These are phyloP conservation scores for Drosophila cracens DNA, from an alignment of 2,888 invertebrate genomes.

Conservation along the genomic window DNA sequence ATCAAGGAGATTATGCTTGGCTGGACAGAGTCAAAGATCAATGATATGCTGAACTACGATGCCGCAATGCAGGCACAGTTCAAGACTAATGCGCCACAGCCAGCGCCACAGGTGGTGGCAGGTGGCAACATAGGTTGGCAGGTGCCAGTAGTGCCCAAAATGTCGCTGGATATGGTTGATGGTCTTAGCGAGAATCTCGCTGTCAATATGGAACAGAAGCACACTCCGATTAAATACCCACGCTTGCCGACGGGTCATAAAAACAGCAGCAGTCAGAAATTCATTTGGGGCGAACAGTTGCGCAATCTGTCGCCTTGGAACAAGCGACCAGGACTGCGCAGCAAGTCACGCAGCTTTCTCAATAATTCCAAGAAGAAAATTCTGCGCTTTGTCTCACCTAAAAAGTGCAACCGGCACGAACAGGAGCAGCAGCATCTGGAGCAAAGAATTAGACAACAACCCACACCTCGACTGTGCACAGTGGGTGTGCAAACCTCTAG, in stretches of 20 bases:
- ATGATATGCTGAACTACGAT: conserved; percentile 81
- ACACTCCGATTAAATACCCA: conserved; percentile 82
- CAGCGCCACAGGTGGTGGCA: conserved; percentile 71
- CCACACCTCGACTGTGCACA: conserved; percentile 58
- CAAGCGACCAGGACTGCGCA: conserved; percentile 47
- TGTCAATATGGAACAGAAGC: conserved; percentile 81
- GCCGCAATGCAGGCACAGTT: conserved; percentile 50
- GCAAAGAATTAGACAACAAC: conserved; percentile 3
- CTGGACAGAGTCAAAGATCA: conserved; percentile 79
- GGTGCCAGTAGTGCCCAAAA: conserved; percentile 69
- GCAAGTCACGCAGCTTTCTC: conserved; percentile 75
- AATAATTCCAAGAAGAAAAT: conserved; percentile 82
- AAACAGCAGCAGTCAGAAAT: conserved; percentile 67
- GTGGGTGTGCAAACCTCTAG: conserved; percentile 81
- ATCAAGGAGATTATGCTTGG: conserved; percentile 66
- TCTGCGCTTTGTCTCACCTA: conserved; percentile 80
- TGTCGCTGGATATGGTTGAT: conserved; percentile 83
- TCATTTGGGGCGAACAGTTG: conserved; percentile 78
- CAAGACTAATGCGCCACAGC: conserved; percentile 58
- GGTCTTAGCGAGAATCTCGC: conserved; percentile 80
- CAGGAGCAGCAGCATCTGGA: conserved; percentile 1
- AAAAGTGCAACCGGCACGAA: conserved; percentile 64
- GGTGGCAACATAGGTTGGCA: conserved; percentile 71
- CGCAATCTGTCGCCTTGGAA: conserved; percentile 82
- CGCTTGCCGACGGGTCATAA: conserved; percentile 20